These are phyloP conservation scores for Scalopus aquaticus DNA, from an alignment of 2,113 vertebrate genomes.

Conservation along the genomic window DNA sequence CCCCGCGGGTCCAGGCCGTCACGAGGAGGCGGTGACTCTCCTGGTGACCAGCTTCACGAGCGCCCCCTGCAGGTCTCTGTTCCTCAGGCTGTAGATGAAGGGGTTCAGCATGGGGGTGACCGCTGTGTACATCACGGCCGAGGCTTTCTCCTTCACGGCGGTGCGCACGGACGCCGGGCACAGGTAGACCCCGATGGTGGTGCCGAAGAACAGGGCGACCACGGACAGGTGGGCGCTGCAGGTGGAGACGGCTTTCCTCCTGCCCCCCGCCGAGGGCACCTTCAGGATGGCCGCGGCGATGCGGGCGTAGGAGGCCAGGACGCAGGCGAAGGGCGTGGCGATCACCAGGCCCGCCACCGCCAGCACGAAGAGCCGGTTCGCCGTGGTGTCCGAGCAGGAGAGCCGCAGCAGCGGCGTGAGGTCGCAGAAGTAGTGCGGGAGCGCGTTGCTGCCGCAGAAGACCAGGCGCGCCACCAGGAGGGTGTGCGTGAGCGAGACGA, in stretches of 20 bases:
- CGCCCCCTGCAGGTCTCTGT: slow-evolving; percentile 67
- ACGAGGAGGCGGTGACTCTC: slow-evolving; percentile 35
- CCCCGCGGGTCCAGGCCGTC: not conserved
- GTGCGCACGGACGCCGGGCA: slow-evolving; percentile 59
- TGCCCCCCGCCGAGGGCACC: slow-evolving; percentile 53
- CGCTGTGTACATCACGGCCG: slow-evolving; percentile 68
- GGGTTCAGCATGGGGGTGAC: slow-evolving; percentile 79
- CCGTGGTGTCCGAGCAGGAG: slow-evolving; percentile 13
- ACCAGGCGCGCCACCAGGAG: slow-evolving; percentile 54
- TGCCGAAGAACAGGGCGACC: slow-evolving; percentile 67
- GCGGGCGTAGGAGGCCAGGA: slow-evolving; percentile 63
- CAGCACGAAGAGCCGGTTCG: slow-evolving; percentile 67
- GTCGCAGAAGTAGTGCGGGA: slow-evolving; percentile 76
- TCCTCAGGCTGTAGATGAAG: slow-evolving; percentile 78
- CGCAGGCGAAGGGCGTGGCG: slow-evolving; percentile 65
- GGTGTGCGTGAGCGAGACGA: slow-evolving; percentile 73
- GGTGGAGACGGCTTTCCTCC: slow-evolving; percentile 75
- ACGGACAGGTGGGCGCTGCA: slow-evolving; percentile 78
- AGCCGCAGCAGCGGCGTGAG: slow-evolving; percentile 68
- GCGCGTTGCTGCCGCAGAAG: slow-evolving; percentile 49
- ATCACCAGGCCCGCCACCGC: slow-evolving; percentile 61
- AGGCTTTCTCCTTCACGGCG: slow-evolving; percentile 65
- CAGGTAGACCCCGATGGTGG: slow-evolving; percentile 73
- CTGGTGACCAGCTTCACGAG: slow-evolving; percentile 32
- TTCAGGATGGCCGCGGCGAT: slow-evolving; percentile 57